Percentiles rank a stretch among this genome's conserved stretches.
These are phyloP conservation scores for Chelonus insularis DNA, from an alignment of 1,140 invertebrate genomes.

Conservation along the genomic window DNA sequence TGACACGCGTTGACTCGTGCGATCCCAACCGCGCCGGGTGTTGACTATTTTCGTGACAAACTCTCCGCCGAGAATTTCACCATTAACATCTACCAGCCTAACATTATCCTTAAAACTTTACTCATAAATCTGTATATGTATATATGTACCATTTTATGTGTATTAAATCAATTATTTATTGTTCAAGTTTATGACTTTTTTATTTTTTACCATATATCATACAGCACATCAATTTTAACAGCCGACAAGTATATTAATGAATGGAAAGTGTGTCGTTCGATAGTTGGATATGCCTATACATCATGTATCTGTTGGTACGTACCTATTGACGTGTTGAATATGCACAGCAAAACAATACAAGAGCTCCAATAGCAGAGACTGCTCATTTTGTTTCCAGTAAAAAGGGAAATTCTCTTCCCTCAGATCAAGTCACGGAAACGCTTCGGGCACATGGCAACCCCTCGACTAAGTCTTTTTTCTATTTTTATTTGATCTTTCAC, in stretches of 20 bases:
- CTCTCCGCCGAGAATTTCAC: background rate
- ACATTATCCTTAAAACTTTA: background rate
- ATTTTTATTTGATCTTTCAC: conserved; percentile 1
- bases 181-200: too few relatives aligned
- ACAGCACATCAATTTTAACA: too few relatives aligned
- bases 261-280: conserved; percentile 19
- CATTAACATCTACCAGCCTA: background rate
- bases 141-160: too few relatives aligned
- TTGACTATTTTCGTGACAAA: conserved; percentile 22
- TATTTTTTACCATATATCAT: too few relatives aligned
- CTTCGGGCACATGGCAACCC: conserved; percentile 26
- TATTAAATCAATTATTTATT: too few relatives aligned
- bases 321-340: conserved; percentile 23
- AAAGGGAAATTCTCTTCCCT: conserved; percentile 1
- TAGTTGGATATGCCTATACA: too few relatives aligned
- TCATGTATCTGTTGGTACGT: conserved; percentile 8
- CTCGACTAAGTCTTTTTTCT: background rate
- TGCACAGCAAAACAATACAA: conserved; percentile 21
- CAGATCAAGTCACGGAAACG: conserved; percentile 22
- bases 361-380: conserved; percentile 17
- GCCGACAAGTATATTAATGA: conserved; percentile 10
- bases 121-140: too few relatives aligned
- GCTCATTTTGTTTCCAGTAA: conserved; percentile 21
- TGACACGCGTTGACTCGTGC: conserved; percentile 26
- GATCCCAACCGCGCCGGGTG: conserved; percentile 21